Evolutionary conservation across 53 echinoderm and acorn worm species (phyloP).

Genomic region (Zoroaster sp.): DNA sequence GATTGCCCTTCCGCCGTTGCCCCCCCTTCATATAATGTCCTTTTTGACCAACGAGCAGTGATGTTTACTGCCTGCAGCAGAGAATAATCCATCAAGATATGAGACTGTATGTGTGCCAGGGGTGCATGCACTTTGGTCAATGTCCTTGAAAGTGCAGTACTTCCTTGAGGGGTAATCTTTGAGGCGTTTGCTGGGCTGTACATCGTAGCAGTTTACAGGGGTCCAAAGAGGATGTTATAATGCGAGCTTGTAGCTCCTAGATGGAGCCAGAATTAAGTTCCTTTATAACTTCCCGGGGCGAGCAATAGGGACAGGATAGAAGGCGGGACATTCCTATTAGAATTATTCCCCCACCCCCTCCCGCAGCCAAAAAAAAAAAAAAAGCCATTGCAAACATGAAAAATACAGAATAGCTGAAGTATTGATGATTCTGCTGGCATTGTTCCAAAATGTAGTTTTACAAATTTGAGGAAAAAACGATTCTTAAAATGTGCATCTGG

Average conservation of each 20-base stretch:
- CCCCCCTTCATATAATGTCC: too few relatives aligned
- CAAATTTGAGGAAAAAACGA: too few relatives aligned
- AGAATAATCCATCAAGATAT: not conserved
- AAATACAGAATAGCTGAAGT: too few relatives aligned
- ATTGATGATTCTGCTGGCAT: too few relatives aligned
- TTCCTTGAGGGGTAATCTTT: conserved; percentile 8
- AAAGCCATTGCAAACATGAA: too few relatives aligned
- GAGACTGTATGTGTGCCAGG: not conserved
- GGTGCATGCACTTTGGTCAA: not conserved
- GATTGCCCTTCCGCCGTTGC: too few relatives aligned
- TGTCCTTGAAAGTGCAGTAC: not conserved
- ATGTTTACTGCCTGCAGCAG: too few relatives aligned
- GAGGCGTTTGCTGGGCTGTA: conserved; percentile 12
- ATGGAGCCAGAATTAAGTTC: conserved; percentile 32
- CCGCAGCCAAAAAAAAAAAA: too few relatives aligned
- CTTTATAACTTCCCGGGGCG: not conserved
- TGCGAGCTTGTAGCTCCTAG: not conserved
- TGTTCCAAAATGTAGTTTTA: too few relatives aligned
- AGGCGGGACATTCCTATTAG: not conserved
- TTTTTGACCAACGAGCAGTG: too few relatives aligned
- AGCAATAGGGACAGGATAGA: not conserved
- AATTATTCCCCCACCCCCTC: not conserved
- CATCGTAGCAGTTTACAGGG: not conserved
- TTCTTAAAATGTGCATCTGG: too few relatives aligned
- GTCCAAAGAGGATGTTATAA: conserved; percentile 7